Evolutionary conservation across 1,140 invertebrate species (phyloP), one percentile per base, ranked within the genome.

Genomic region (Pseudomyrmex dendroicus): DNA sequence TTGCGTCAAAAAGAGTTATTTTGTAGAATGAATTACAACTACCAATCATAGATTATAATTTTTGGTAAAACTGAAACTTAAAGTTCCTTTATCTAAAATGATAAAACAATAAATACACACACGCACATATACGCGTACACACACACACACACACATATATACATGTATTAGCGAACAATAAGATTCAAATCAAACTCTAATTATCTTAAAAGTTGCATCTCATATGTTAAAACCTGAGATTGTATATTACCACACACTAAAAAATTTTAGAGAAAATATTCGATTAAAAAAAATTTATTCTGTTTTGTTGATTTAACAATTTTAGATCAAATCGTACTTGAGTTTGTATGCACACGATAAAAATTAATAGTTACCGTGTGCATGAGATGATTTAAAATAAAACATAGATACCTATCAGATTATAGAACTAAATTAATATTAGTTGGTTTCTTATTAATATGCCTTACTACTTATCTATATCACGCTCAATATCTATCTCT

Each of bases 311-410:
- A 15, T 20, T 22, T 35, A 59, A 48, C 8, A 61, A 73, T 48
- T 61, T 61, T 73, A 73, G 2, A 17, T 35, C 35, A n/a, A 35
- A 1, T 13, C 7, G 8, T 7, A 1, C 8, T 73, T 73, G 57
- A 44, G 4, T 56, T 25, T 7, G 10, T 74, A 25, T 46, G 17
- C 17, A 61, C 57, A 57, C 44, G 10, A 8, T 70, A 59, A 70
- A 78, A 78, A 48, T 70, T 59, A 17, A 22, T 12, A 56, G 46
- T n/a, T 25, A 15, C 3, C 15, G 73, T n/a, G 20, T 50, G 35
- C 13, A 35, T 48, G 10, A n/a, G 20, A 9, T 5, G 35, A 59
- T 78, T 70, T 20, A 70, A 78, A 78, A 78, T 78, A 68, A 46
- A 44, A 35, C 35, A 35, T 35, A 35, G 35, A 7, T 35, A 35